Evolutionary conservation across 2,888 invertebrate genomes (phyloP).

Genomic region (Axea sp.): DNA sequence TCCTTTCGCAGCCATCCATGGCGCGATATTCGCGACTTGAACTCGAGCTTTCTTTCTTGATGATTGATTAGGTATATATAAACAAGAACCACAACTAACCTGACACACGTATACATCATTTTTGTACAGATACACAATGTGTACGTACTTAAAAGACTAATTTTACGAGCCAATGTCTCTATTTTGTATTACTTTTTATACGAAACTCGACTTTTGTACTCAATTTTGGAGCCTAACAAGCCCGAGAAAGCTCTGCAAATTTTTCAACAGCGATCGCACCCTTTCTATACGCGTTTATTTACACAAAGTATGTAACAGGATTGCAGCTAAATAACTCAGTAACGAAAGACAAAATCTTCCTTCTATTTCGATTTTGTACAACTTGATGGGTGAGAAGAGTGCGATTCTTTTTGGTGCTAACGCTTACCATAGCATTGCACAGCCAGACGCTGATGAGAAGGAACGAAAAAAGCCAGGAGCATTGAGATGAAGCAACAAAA

Average conservation of each 20-base stretch:
- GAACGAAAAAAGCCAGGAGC: conserved; percentile 56
- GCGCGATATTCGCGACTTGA: no score
- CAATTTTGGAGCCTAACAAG: conserved; percentile 51
- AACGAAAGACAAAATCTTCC: no score
- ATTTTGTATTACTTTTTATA: conserved; percentile 69
- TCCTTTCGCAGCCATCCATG: conserved; percentile 18
- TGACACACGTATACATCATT: conserved; percentile 19
- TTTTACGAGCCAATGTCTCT: conserved; percentile 67
- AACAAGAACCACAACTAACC: conserved; percentile 4
- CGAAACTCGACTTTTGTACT: conserved; percentile 50
- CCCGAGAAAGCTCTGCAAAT: conserved; percentile 26
- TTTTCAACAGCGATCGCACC: conserved; percentile 11
- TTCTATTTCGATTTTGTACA: conserved; percentile 13
- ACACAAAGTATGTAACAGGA: conserved; percentile 11
- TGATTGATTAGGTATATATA: conserved; percentile 7
- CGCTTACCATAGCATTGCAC: conserved; percentile 78
- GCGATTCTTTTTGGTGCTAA: conserved; percentile 77
- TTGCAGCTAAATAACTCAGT: no score
- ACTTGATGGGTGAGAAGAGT: conserved; percentile 25
- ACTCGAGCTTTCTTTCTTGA: conserved; percentile 2
- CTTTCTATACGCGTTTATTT: conserved; percentile 34
- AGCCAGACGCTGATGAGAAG: conserved; percentile 73
- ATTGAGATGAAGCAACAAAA: no score
- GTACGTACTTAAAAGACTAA: conserved; percentile 52
- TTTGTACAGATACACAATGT: conserved; percentile 23